Base-by-base conservation (phyloP, 2,797 vertebrate genomes). In the Clarias pachynema region DNA sequence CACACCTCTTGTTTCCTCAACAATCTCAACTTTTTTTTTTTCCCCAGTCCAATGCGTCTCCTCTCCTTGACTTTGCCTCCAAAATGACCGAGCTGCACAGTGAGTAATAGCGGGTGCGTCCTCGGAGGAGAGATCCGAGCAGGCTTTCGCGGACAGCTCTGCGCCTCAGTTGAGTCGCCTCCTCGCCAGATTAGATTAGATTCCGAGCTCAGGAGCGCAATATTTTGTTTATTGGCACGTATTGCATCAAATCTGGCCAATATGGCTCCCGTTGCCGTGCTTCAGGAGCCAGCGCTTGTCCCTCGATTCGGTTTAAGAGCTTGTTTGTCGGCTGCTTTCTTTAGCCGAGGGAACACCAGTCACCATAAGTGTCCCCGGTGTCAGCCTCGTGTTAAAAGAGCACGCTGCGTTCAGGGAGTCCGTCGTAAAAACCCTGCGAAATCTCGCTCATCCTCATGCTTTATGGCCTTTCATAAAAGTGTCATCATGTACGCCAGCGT, bases 401-500 rank as follows among this genome's bases (percentile, higher is more conserved):
- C 77, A 60, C 16, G 22, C 53, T 20, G 82, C 57, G 69, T 79
- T 84, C 56, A 22, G 75, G 75, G 89, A 82, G 72, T 62, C 56
- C 44, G 24, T 37, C 12, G 24, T 53, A 70, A 83, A 86, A 59
- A 74, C 49, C 69, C 79, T 79, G 53, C 57, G 68, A 86, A 78
- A 74, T 83, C 82, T 81, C 62, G 26, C 84, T 80, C 81, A 59
- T 80, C 81, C 31, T 22, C 79, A 66, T 85, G 86, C 82, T 90
- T 90, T 90, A 90, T 66, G 80, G 85, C 73, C 82, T 79, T 86
- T 90, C 84, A 89, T 90, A 88, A 88, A 90, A 88, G 81, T 89
- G 88, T 89, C 86, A 85, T 85, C 83, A 5, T 40, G 70, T 49
- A 59, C 65, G 26, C 7, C 18, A 49, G 57, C 53, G 80, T 82